Evolutionary conservation across 37 sponge, comb jelly and placozoan genomes (phyloP), one percentile per base, ranked within the genome.

Genomic region (Aphrocallistes beatrix): DNA sequence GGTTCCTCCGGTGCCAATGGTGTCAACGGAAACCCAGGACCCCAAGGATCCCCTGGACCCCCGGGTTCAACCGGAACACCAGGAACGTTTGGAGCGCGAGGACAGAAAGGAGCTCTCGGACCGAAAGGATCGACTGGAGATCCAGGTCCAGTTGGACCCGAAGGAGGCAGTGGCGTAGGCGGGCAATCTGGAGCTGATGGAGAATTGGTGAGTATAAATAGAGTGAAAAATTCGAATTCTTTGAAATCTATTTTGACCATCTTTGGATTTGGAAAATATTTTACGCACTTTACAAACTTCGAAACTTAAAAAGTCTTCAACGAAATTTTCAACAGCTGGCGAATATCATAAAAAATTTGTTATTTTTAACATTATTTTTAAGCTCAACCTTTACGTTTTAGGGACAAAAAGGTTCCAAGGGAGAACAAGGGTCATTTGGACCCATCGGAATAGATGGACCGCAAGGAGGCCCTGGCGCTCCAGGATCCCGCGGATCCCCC

Each of bases 1-100:
- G 83, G 83, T 37, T 23, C 83, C 39, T 82, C 85, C 8, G 85
- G 85, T 51, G n/a, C 85, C 25, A 82, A 8, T 16, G 85, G 85
- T 50, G 39, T 49, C 45, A 49, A 84, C 81, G 85, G 85, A 84
- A 38, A 49, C 38, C 9, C 50, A 6, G 85, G 85, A 10, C 82
- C 25, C 37, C 13, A 81, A 28, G 85, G 85, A 23, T 82, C 85
- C 19, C 85, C 85, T 6, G 85, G 85, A 81, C 85, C 85, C 1
- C 85, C 85, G 1, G 85, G 85, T 69, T 8, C 81, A 50, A 16
- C 82, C 10, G 85, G 85, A 81, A 82, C 85, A 9, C 38, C 48
- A 37, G 85, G 85, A 3, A 28, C 85, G 1, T 17, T 25, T 25
- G 85, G 85, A 81, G 82, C 1, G 81, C 9, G 38, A 16, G 85